phyloP scores from a whole-genome alignment of 2,888 invertebrate species.

The Melangyna quadrimaculata region DNA sequence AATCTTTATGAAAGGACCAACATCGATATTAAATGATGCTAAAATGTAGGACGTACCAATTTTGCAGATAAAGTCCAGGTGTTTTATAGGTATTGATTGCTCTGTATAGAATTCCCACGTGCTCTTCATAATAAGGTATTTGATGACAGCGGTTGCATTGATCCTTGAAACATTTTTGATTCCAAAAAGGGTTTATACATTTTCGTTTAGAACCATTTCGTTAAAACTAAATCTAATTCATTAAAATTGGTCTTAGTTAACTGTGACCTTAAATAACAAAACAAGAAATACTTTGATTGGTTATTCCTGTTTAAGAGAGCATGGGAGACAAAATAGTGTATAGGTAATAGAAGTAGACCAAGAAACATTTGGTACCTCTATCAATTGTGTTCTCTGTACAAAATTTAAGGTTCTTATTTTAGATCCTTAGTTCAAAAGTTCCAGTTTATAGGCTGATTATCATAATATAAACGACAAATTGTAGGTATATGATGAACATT shows the following conservation, averaged over 20 bases:
- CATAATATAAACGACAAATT: too few relatives aligned
- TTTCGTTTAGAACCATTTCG: background rate
- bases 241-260: background rate
- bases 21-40: background rate
- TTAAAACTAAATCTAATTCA: background rate
- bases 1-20: background rate
- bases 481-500: too few relatives aligned
- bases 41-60: background rate
- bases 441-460: too few relatives aligned
- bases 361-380: too few relatives aligned
- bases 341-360: too few relatives aligned
- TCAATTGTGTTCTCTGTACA: too few relatives aligned
- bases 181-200: background rate
- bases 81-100: background rate
- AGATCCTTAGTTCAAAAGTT: too few relatives aligned
- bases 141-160: background rate
- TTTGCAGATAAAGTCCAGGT: constrained; percentile 53
- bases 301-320: too few relatives aligned
- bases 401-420: too few relatives aligned
- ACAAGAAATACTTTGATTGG: too few relatives aligned
- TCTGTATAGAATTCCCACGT: background rate
- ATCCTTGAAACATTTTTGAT: background rate
- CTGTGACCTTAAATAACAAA: too few relatives aligned
- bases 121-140: background rate
- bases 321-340: too few relatives aligned